Conservation (phyloP, 30 jellyfish, hydroid and myxozoan species). For the Aurelia sp. region DNA sequence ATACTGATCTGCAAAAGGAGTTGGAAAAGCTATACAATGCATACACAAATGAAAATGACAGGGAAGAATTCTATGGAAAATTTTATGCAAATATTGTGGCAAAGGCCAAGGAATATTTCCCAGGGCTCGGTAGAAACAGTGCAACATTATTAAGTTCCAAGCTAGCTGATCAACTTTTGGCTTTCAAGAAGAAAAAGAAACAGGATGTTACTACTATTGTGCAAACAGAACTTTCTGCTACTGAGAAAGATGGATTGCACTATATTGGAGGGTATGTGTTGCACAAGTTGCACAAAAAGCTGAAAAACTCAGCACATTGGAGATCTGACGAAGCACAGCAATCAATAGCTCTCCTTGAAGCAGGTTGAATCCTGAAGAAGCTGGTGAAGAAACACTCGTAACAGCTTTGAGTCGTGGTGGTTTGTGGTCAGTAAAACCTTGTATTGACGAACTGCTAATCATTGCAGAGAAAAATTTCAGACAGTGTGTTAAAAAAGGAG, state of each 20-base stretch:
- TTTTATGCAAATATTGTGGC: conserved; percentile 13
- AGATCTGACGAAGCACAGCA: background rate
- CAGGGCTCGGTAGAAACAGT: conserved; percentile 26
- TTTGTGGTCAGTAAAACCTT: too few species aligned
- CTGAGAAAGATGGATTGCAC: conserved; percentile 21
- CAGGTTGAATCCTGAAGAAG: too few species aligned
- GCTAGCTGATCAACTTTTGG: conserved; percentile 30
- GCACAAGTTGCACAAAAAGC: conserved; percentile 6
- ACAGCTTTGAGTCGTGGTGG: too few species aligned
- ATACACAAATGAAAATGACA: too few species aligned
- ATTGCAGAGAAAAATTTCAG: background rate
- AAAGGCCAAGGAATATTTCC: conserved; percentile 24
- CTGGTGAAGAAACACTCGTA: too few species aligned
- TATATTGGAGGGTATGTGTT: conserved; percentile 2
- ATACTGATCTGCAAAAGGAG: conserved; percentile 14
- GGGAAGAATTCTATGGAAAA: background rate
- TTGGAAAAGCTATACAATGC: background rate
- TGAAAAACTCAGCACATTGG: conserved; percentile 12
- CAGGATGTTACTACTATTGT: background rate
- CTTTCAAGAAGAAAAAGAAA: background rate
- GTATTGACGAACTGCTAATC: too few species aligned
- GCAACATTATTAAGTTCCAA: conserved; percentile 29
- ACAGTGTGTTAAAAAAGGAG: too few species aligned
- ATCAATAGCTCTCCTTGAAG: conserved; percentile 10
- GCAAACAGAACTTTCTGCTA: background rate